Evolutionary conservation across 1,140 invertebrate species (phyloP).

Genomic region (Sitodiplosis mosellana): DNA sequence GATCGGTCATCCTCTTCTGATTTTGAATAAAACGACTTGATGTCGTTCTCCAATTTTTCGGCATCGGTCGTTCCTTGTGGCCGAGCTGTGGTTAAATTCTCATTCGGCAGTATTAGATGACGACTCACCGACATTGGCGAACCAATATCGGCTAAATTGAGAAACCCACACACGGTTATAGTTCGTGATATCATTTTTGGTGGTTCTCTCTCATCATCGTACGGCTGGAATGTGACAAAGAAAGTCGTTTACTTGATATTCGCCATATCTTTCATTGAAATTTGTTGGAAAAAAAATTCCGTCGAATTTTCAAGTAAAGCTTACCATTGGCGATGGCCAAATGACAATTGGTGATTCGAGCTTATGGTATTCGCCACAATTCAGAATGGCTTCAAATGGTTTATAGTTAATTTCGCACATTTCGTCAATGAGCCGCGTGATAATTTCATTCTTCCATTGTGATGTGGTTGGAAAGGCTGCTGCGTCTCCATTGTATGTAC

Average conservation of each 20-base stretch:
- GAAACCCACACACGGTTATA: constrained; percentile 64
- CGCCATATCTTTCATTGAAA: too few relatives aligned
- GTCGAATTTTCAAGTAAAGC: too few relatives aligned
- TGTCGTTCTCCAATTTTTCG: constrained; percentile 30
- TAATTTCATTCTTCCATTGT: constrained; percentile 4
- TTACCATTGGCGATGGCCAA: constrained; percentile 54
- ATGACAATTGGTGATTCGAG: constrained; percentile 43
- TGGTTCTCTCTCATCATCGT: constrained; percentile 32
- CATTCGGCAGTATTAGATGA: constrained; percentile 67
- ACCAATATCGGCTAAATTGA: constrained; percentile 67
- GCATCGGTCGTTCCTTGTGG: constrained; percentile 10
- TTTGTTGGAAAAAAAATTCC: too few relatives aligned
- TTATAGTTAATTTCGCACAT: constrained; percentile 60
- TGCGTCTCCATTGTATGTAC: constrained; percentile 26
- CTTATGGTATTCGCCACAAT: constrained; percentile 52
- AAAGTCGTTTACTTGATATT: too few relatives aligned
- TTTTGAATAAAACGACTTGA: constrained; percentile 35
- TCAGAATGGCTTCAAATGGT: constrained; percentile 52
- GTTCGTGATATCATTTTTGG: constrained; percentile 39
- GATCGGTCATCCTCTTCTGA: constrained; percentile 21
- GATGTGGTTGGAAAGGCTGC: too few relatives aligned
- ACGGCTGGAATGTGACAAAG: constrained; percentile 32
- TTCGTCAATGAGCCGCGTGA: constrained; percentile 48
- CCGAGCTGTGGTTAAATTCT: constrained; percentile 8
- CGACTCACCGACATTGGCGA: constrained; percentile 83